Base-by-base conservation (phyloP, 2,113 vertebrate species). In the Antigone vipio region DNA sequence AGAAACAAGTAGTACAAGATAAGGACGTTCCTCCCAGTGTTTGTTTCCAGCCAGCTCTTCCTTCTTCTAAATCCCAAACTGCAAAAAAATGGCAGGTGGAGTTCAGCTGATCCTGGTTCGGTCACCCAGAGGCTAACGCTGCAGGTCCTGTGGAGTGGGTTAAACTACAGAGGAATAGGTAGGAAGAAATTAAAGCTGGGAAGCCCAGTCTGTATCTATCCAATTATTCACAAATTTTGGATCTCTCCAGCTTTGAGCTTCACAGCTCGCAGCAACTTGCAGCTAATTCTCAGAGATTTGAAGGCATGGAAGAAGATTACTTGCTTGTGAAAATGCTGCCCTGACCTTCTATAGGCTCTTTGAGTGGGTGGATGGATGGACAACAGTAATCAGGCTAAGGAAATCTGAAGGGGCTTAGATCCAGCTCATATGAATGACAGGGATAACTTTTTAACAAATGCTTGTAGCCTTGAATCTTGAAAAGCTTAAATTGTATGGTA, bases 361-460 rank as follows among this genome's bases (percentile, higher is more conserved):
- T 75, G 34, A 45, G 63, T 91, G 49, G 34, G 56, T 62, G 68
- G 82, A 83, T 78, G 29, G 32, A 55, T 81, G 66, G 88, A 23
- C 75, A 87, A 59, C 12, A 45, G 26, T 44, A 88, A 92, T 95
- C 62, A 92, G 53, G 23, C 49, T 89, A 35, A 91, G 62, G 6
- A 79, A 92, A 91, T 38, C 63, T 76, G 45, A 88, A 80, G 30
- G 42, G 38, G 26, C 59, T 91, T 95, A 93, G 58, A 91, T 82
- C 17, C 53, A 76, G 27, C 66, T 82, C 66, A 7, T 82, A 50
- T 50, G 84, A 92, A 89, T 85, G 91, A 69, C 69, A 89, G 66
- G 58, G 22, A 84, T 84, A 89, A 58, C 80, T 84, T 96, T 92
- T 97, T 72, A 66, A 82, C 16, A 89, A 89, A 89, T n/a, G 2